Evolutionary conservation across 2,888 invertebrate genomes (phyloP).

Genomic region (Chloroclystis v-ata): DNA sequence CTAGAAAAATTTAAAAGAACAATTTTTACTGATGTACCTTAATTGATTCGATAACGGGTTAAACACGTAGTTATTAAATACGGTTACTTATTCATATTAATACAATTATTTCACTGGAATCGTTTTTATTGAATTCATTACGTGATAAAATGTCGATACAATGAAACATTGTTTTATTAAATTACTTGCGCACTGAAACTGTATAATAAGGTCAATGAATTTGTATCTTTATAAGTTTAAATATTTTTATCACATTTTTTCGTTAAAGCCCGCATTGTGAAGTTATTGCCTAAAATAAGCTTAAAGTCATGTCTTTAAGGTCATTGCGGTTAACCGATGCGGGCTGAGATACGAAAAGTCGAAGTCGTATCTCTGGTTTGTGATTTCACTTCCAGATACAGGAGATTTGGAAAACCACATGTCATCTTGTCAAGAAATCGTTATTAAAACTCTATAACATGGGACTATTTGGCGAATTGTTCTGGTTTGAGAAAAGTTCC

Average conservation of each 20-base stretch:
- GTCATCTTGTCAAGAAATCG: too few relatives aligned
- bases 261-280: too few relatives aligned
- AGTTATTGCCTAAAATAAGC: slow-evolving; percentile 46
- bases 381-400: slow-evolving; percentile 28
- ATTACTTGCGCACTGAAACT: too few relatives aligned
- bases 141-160: background rate
- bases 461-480: too few relatives aligned
- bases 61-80: slow-evolving; percentile 4
- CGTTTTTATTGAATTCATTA: slow-evolving; percentile 1
- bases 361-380: too few relatives aligned
- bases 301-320: slow-evolving; percentile 48
- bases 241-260: too few relatives aligned
- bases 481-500: too few relatives aligned
- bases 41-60: slow-evolving; percentile 10
- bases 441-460: too few relatives aligned
- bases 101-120: slow-evolving; percentile 6
- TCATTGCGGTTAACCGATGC: slow-evolving; percentile 62
- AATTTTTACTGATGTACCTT: background rate
- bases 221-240: too few relatives aligned
- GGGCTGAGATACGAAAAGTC: slow-evolving; percentile 45
- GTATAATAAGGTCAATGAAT: too few relatives aligned
- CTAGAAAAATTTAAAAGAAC: too few relatives aligned
- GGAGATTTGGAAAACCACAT: slow-evolving; percentile 2
- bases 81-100: slow-evolving; percentile 2
- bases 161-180: background rate